Base-by-base conservation (phyloP, 1,140 invertebrate species). In the Drosophila biarmipes region DNA sequence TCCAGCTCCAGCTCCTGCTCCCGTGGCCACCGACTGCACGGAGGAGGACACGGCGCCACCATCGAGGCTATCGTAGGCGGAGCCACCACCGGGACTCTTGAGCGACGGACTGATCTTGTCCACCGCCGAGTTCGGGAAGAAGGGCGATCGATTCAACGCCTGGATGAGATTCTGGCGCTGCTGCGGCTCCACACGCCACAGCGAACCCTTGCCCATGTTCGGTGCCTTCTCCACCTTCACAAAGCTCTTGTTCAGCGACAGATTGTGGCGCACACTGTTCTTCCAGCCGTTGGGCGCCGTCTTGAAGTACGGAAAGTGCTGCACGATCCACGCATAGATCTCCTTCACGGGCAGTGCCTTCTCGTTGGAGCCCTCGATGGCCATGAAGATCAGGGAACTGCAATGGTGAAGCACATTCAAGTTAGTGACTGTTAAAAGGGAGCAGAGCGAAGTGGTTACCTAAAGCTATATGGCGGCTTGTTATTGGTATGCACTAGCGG, bases 231-330 rank as follows among this genome's bases (percentile, higher is more conserved):
- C 97, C 45, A 99, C 97, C 94, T 99, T 99, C 72, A 98, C 96
- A 92, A 99, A 99, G 92, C 98, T 99, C 93, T 99, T 99, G 92
- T 99, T 99, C 45, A 99, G 93, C 24, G 98, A 98, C 38, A 99
- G 93, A 92, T 99, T 99, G 92, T 99, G 98, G 72, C 98, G 93
- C 2, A 99, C 98, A 55, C 97, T 98, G 93, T 99, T 99, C 94
- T 99, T 99, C 98, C 98, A 99, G 17, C 98, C 98, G 80, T 97
- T 98, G 1, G 98, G 98, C 3, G 98, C 98, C 80, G 97, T 97
- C 87, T 97, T 96, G 93, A 99, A 99, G 92, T 99, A 99, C 0
- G 98, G 98, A 93, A 99, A 99, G 92, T 99, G 98, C 75, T 97
- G 95, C 74, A 98, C 93, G 68, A 99, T 99, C 98, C 98, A 99